Evolutionary conservation across 2,888 invertebrate species (phyloP), one percentile per base, ranked within the genome.

Genomic region (Dryocosmus kuriphilus): DNA sequence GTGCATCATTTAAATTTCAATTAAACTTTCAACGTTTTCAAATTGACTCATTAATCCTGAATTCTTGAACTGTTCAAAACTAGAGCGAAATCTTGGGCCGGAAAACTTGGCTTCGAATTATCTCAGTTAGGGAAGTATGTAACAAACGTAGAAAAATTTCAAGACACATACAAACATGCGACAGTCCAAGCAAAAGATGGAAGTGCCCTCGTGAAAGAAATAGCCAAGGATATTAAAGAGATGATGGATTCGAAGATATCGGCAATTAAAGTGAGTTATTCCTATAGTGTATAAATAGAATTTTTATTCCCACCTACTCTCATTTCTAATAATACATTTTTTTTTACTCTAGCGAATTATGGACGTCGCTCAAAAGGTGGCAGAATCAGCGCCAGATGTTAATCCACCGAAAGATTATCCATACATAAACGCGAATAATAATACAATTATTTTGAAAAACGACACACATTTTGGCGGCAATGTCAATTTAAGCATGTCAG

Each of bases 161-260:
- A 95, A 90, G 95, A 96, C 94, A 96, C 96, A 90, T 97, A 96
- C 91, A 96, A 96, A 91, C 94, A 95, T 51, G 96, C 96, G 22
- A 94, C 94, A 89, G 94, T 97, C 73, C 94, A 95, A 84, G 93
- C 95, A 60, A 94, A 96, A 89, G 96, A 96, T 90, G 97, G 98
- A 7, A 94, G 94, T 85, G 94, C 95, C 87, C 92, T 98, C 88
- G 95, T 97, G 41, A 95, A 95, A 86, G 96, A 96, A 82, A 97
- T 98, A 93, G 95, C 96, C 14, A 95, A 95, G 83, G 96, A 97
- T 86, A 96, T 98, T 79, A 95, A 96, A 88, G 95, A 94, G 76
- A 97, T 98, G 96, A 96, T 97, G 95, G 96, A 96, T 83, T 94
- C 96, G 61, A 97, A 97, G 93, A 96, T 97, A 81, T 96, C 96